phyloP scores from a whole-genome alignment of 2,888 invertebrate genomes.

The Helobdella robusta region DNA sequence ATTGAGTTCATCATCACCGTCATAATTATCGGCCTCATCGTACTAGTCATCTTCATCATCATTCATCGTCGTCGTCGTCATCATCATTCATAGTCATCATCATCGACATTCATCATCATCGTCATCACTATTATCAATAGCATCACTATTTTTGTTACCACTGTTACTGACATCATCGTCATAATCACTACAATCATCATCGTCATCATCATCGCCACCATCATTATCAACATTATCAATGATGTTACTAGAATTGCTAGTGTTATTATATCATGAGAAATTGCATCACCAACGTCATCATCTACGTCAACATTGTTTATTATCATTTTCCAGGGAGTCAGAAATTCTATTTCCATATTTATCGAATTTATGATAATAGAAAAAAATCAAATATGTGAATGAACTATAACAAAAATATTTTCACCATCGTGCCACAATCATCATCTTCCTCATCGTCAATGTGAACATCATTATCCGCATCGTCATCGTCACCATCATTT shows the following conservation, averaged over 20 bases:
- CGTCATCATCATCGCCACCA: no score
- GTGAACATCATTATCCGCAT: not conserved
- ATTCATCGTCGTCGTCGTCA: no score
- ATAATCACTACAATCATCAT: not conserved
- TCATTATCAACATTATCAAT: not conserved
- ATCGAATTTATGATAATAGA: no score
- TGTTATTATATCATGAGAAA: not conserved
- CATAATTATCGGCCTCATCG: not conserved
- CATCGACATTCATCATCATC: not conserved
- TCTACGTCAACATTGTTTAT: slow-evolving; percentile 1
- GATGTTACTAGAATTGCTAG: not conserved
- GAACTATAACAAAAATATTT: no score
- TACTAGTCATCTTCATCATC: not conserved
- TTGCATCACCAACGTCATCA: slow-evolving; percentile 4
- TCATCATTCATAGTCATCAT: no score
- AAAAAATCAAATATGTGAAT: no score
- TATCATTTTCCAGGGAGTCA: no score
- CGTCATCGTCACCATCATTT: not conserved
- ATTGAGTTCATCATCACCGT: not conserved
- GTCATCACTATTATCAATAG: not conserved
- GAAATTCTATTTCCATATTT: no score
- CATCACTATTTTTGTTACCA: not conserved
- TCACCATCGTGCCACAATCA: no score
- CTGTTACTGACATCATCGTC: not conserved
- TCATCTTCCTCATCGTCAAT: slow-evolving; percentile 13